A percentile compares a stretch with the other conserved stretches of the same genome.
Conservation (phyloP, 2,113 vertebrate species). For the Thermophis baileyi region DNA sequence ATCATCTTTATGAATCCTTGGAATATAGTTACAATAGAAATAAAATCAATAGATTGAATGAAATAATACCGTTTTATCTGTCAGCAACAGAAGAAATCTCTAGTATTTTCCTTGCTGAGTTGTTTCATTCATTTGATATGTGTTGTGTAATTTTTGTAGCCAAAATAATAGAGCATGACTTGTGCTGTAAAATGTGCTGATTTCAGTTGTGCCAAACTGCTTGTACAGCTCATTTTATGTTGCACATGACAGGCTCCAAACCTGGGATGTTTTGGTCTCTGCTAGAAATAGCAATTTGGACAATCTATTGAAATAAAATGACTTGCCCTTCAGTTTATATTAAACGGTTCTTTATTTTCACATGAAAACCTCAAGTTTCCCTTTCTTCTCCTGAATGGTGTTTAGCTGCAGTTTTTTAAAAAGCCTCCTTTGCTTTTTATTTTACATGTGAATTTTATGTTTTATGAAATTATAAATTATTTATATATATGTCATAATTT, state of each 20-base stretch:
- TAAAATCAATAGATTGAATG: not conserved
- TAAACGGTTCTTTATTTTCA: not conserved
- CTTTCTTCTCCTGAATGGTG: not conserved
- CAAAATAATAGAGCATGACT: conserved; percentile 59
- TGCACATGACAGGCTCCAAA: conserved; percentile 11
- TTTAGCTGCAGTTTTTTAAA: not conserved
- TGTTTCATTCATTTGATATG: conserved; percentile 30
- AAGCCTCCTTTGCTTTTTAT: not conserved
- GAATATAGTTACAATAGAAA: not conserved
- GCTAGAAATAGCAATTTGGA: not conserved
- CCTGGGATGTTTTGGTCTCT: not conserved
- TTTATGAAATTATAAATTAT: not conserved
- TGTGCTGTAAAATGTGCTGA: conserved; percentile 54
- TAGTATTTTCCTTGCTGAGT: conserved; percentile 54
- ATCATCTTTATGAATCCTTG: not conserved
- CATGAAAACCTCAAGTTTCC: not conserved
- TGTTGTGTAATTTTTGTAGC: conserved; percentile 55
- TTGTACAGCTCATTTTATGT: conserved; percentile 58
- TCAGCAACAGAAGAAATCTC: not conserved
- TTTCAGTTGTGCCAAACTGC: conserved; percentile 44
- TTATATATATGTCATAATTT: not conserved
- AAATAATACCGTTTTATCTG: not conserved
- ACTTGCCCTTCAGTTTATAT: not conserved
- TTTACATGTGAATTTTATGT: not conserved
- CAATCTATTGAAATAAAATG: not conserved